Evolutionary conservation across 2,797 vertebrate genomes (phyloP).

Genomic region (Sarcophilus harrisii): DNA sequence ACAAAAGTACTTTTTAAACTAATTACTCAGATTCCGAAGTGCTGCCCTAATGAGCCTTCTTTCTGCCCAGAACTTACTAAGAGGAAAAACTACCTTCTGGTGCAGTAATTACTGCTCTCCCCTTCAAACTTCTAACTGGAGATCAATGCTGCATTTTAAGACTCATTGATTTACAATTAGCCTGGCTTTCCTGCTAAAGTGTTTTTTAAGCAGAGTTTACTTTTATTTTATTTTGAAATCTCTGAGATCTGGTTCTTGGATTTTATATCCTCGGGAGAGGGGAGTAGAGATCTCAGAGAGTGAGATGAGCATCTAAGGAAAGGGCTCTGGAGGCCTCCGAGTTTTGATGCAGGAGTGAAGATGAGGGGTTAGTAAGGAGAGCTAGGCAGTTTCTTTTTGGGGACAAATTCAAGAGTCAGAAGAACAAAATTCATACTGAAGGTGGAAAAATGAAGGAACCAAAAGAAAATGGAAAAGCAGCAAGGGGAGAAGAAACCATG

Average conservation of each 20-base stretch:
- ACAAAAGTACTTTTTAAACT: slow-evolving; percentile 90
- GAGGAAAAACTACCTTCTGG: slow-evolving; percentile 87
- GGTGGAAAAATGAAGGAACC: slow-evolving; percentile 47
- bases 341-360: slow-evolving; percentile 21
- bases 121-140: slow-evolving; percentile 92
- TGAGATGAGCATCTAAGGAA: slow-evolving; percentile 54
- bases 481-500: not conserved
- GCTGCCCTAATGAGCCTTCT: slow-evolving; percentile 87
- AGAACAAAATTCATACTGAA: not conserved
- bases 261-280: slow-evolving; percentile 84
- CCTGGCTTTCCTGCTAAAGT: slow-evolving; percentile 90
- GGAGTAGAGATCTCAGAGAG: slow-evolving; percentile 67
- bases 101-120: slow-evolving; percentile 89
- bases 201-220: slow-evolving; percentile 88
- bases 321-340: not conserved
- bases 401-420: slow-evolving; percentile 47
- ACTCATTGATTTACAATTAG: slow-evolving; percentile 96
- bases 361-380: slow-evolving; percentile 14
- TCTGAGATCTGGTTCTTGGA: slow-evolving; percentile 86
- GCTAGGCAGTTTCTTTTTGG: slow-evolving; percentile 24
- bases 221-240: slow-evolving; percentile 91
- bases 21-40: slow-evolving; percentile 87
- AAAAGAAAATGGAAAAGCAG: slow-evolving; percentile 40
- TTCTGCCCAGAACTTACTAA: slow-evolving; percentile 87
- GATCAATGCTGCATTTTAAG: slow-evolving; percentile 95